Base-by-base conservation (phyloP, 1,140 invertebrate genomes). In the Drosophila sp. region DNA sequence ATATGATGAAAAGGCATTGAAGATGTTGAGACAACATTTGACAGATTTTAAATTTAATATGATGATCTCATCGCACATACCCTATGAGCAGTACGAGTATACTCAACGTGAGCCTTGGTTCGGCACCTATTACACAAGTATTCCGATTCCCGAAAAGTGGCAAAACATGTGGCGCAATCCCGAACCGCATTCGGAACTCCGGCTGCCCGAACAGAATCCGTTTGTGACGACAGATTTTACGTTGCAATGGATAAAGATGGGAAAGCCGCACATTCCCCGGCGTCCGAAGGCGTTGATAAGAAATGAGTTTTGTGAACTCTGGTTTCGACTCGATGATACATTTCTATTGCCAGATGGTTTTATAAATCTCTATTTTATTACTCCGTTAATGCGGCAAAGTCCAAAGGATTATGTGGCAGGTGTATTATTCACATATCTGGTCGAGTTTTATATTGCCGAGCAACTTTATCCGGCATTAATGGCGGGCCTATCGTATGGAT, bases 251-350 rank as follows among this genome's bases (percentile, higher is more conserved):
- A 6, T 53, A 1, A 32, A 84, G 13, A 46, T 56, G 2, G 80
- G 80, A 1, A 67, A 48, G n/a, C 80, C 76, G 4, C 54, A 66
- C 14, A 32, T 84, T 4, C 25, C 80, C 0, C 72, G 76, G 11
- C 57, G 38, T 7, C 80, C 80, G 5, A 80, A 72, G 0, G 93
- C 94, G 7, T 92, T 97, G 8, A 91, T 94, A 11, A 92, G 93
- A 43, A 94, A 94, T 59, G 91, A 93, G 1, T 78, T 94, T 13
- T 92, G 94, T 57, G 96, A 97, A 83, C 76, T 98, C 14, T 99
- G 97, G 97, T 97, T 96, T 89, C 95, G 96, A 66, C 95, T 95
- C 46, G 97, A 98, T 92, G 94, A 95, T 38, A 96, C 95, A 80
- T 98, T 97, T 91, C 92, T 95, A 0, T 92, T 97, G 16, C 97